Conservation (phyloP, 2,797 vertebrate species). For the Rhinophrynus dorsalis region DNA sequence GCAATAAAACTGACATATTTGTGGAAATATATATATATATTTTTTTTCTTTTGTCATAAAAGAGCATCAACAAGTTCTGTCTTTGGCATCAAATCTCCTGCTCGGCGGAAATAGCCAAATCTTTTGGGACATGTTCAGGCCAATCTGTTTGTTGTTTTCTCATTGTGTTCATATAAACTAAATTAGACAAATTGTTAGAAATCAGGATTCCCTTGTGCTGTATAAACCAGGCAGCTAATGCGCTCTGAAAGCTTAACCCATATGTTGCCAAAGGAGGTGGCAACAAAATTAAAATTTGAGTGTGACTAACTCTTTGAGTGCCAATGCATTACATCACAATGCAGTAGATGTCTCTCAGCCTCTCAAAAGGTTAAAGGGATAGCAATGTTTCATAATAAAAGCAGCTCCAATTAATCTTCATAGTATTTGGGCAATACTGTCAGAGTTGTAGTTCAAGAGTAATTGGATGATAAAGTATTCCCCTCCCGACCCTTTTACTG, state of each 20-base stretch:
- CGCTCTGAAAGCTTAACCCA: not conserved
- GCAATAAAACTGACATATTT: not conserved
- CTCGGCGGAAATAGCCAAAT: conserved; percentile 34
- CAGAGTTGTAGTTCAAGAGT: no score
- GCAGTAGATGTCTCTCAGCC: no score
- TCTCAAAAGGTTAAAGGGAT: no score
- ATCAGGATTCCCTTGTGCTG: conserved; percentile 39
- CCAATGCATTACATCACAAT: no score
- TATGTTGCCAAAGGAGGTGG: not conserved
- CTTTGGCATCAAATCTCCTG: conserved; percentile 29
- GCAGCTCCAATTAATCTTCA: no score
- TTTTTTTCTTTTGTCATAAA: conserved; percentile 20
- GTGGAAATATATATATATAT: conserved; percentile 15
- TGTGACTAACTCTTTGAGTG: no score
- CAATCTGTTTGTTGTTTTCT: conserved; percentile 47
- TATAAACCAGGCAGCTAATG: conserved; percentile 23
- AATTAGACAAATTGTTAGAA: conserved; percentile 45
- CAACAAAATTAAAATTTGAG: no score
- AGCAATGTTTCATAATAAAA: no score
- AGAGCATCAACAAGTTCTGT: conserved; percentile 36
- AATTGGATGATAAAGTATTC: no score
- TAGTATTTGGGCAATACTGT: no score
- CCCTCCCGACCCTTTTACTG: no score
- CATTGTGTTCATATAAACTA: conserved; percentile 40
- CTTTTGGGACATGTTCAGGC: conserved; percentile 39